A percentile compares a stretch with the other conserved stretches of the same genome.
These are phyloP conservation scores for Drosophila demipolita DNA, from an alignment of 2,888 invertebrate species.

Conservation along the genomic window DNA sequence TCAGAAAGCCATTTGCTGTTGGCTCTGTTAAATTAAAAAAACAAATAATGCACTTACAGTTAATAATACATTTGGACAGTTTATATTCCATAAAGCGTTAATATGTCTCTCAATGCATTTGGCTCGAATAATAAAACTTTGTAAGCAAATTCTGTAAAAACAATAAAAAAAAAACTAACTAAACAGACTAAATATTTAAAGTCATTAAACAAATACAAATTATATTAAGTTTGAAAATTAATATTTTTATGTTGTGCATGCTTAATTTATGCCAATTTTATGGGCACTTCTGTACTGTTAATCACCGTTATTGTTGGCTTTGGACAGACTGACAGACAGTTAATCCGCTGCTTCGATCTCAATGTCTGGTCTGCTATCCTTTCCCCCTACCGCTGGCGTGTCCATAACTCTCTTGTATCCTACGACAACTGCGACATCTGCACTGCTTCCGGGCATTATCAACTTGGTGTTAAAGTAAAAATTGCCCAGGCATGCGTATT, in stretches of 20 bases:
- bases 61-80: not conserved
- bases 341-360: conserved; percentile 20
- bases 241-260: not conserved
- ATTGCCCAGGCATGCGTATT: conserved; percentile 77
- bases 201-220: not conserved
- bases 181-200: too few relatives aligned
- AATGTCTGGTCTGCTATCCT: conserved; percentile 24
- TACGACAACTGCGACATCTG: conserved; percentile 67
- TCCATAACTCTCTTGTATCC: conserved; percentile 43
- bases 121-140: not conserved
- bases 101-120: not conserved
- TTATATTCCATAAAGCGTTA: not conserved
- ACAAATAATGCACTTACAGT: not conserved
- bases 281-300: conserved; percentile 5
- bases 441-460: conserved; percentile 75
- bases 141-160: not conserved
- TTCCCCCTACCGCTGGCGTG: conserved; percentile 22
- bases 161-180: too few relatives aligned
- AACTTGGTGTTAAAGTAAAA: conserved; percentile 77
- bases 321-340: not conserved
- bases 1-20: not conserved
- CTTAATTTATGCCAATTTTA: conserved; percentile 12
- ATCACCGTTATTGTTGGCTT: conserved; percentile 10
- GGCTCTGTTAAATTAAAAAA: not conserved
- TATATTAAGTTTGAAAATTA: not conserved